These are phyloP conservation scores for Zelostemma sp. DNA, from an alignment of 1,140 invertebrate species.

Conservation along the genomic window DNA sequence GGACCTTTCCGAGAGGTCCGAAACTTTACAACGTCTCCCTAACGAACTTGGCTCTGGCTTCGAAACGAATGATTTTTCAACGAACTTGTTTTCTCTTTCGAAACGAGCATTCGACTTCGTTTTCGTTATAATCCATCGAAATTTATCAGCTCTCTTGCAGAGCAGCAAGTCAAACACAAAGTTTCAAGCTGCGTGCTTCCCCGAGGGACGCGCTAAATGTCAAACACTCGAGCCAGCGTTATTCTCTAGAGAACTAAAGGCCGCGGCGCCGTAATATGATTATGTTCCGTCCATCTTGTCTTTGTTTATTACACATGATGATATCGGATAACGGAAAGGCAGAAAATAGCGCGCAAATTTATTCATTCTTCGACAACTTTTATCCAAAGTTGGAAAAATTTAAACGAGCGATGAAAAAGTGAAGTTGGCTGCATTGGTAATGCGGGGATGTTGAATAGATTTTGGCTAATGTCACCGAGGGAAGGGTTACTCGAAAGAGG, in stretches of 20 bases:
- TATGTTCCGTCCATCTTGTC: slow-evolving; percentile 57
- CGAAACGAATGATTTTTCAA: slow-evolving; percentile 42
- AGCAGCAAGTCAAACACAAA: slow-evolving; percentile 31
- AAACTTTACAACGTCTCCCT: slow-evolving; percentile 44
- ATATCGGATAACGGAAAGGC: slow-evolving; percentile 23
- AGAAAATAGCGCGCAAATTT: no score
- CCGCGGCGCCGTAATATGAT: slow-evolving; percentile 65
- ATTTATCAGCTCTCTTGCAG: slow-evolving; percentile 28
- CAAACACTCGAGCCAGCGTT: slow-evolving; percentile 57
- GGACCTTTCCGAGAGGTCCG: slow-evolving; percentile 18
- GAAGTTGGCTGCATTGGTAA: slow-evolving; percentile 26
- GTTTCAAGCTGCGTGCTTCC: slow-evolving; percentile 39
- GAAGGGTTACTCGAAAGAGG: slow-evolving; percentile 56
- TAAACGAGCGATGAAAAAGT: not conserved
- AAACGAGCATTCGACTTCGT: no score
- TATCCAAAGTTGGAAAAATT: slow-evolving; percentile 1
- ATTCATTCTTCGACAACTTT: not conserved
- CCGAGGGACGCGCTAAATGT: slow-evolving; percentile 67
- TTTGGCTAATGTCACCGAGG: slow-evolving; percentile 51
- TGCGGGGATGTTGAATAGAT: slow-evolving; percentile 50
- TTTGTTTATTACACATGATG: slow-evolving; percentile 58
- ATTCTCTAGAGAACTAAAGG: slow-evolving; percentile 59
- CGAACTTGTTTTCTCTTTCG: no score
- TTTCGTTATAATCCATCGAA: no score
- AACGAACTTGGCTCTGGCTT: slow-evolving; percentile 34